Evolutionary conservation across 2,113 vertebrate genomes (phyloP), one percentile per base, ranked within the genome.

Genomic region (Dromiciops gliroides): DNA sequence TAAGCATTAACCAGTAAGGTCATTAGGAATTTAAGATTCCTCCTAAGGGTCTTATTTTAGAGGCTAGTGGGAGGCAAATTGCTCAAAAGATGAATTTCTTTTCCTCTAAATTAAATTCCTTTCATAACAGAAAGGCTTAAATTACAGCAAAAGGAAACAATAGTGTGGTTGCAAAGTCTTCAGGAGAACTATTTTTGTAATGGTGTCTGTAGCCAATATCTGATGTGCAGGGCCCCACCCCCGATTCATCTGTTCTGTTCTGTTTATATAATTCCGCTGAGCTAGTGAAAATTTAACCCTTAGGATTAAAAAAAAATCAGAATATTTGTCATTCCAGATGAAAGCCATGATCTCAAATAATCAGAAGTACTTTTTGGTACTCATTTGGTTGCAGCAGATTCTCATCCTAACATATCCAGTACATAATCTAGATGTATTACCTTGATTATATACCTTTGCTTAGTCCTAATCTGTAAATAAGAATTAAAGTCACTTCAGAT

Each of bases 171-270:
- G 91, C 88, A 51, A 96, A 98, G 47, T 91, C 97, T 97, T 97
- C 51, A 14, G 75, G 94, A 96, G 67, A 97, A 60, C 52, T 98
- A 94, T 98, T 97, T 97, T 97, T 92, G 95, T 96, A 98, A 31
- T 92, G 90, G 96, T 94, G 91, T 93, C 93, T 89, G 56, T 94
- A 98, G 93, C 92, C 93, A 93, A 53, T 94, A 91, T 95, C 92
- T 95, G 96, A 90, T 95, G 51, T 93, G 89, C 91, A 88, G 94
- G 93, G 89, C 89, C 67, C 96, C 95, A 94, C 95, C 96, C 91
- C 91, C 53, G 94, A 92, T 94, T 97, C 95, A 96, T 96, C 93
- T 97, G 95, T 97, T 98, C 89, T 91, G 94, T 93, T 92, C 50
- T 96, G 92, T 95, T 92, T 95, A 94, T 97, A 93, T 96, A 95